These are phyloP conservation scores for Pardalotus punctatus DNA, from an alignment of 2,113 vertebrate species.

Conservation along the genomic window DNA sequence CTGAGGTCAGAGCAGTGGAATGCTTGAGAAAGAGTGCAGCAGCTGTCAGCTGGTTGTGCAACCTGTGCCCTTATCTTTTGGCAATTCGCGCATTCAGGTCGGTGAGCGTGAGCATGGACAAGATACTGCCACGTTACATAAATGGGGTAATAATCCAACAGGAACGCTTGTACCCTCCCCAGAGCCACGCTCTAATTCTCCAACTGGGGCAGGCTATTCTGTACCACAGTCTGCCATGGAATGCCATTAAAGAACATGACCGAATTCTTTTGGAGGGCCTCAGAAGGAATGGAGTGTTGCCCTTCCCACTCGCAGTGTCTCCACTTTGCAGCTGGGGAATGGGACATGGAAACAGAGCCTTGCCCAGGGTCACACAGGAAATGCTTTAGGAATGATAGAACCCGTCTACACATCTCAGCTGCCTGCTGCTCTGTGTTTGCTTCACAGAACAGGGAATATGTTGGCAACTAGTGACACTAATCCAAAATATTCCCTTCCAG, in stretches of 20 bases:
- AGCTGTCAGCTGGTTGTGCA: background rate
- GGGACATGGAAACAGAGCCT: background rate
- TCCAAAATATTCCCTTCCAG: background rate
- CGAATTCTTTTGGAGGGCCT: background rate
- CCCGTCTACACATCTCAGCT: background rate
- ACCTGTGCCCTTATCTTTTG: background rate
- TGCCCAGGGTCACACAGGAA: background rate
- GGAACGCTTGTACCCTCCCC: background rate
- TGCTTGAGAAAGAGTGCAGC: background rate
- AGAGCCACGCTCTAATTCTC: background rate
- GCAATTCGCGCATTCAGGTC: background rate
- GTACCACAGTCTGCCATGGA: background rate
- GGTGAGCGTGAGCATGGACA: background rate
- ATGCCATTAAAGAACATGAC: background rate
- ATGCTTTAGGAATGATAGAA: background rate
- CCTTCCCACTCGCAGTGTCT: background rate
- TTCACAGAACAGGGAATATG: background rate
- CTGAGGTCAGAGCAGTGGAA: background rate
- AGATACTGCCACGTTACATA: fast-evolving
- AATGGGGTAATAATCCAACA: background rate
- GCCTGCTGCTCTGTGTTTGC: background rate
- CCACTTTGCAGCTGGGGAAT: background rate
- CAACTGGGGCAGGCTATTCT: background rate
- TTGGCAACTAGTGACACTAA: background rate
- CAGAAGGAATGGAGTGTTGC: background rate